Conservation (phyloP, 2,113 vertebrate species). For the Sapajus apella region DNA sequence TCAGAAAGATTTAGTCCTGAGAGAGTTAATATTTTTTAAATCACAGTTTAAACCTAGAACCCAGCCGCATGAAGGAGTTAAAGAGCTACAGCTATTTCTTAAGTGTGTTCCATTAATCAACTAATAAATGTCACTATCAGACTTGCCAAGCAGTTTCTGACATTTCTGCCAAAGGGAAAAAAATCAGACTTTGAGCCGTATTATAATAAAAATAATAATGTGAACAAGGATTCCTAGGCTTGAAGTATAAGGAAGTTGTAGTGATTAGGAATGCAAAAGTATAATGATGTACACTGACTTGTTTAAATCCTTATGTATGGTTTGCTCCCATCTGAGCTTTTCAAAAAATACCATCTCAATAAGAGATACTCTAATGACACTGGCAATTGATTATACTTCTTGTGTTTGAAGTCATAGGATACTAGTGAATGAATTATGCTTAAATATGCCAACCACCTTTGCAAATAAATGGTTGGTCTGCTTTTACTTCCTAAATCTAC, state of each 20-base stretch:
- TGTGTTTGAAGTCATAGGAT: slow-evolving; percentile 53
- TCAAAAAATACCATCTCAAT: slow-evolving; percentile 45
- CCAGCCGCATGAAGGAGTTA: slow-evolving; percentile 67
- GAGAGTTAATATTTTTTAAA: slow-evolving; percentile 62
- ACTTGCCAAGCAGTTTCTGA: slow-evolving; percentile 65
- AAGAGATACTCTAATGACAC: slow-evolving; percentile 48
- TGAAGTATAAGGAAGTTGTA: slow-evolving; percentile 50
- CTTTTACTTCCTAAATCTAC: slow-evolving; percentile 70
- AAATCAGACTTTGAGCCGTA: slow-evolving; percentile 55
- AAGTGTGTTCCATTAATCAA: slow-evolving; percentile 71
- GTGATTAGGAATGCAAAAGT: slow-evolving; percentile 54
- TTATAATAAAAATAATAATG: slow-evolving; percentile 6
- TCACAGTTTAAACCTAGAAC: slow-evolving; percentile 76
- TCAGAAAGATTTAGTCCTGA: slow-evolving; percentile 71
- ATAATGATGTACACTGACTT: slow-evolving; percentile 59
- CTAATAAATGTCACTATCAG: slow-evolving; percentile 58
- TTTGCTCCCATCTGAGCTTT: slow-evolving; percentile 61
- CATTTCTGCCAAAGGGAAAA: slow-evolving; percentile 78
- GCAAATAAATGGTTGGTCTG: slow-evolving; percentile 68
- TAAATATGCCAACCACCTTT: slow-evolving; percentile 68
- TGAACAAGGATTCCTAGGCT: slow-evolving; percentile 47
- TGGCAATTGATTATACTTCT: slow-evolving; percentile 55
- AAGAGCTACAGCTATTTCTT: slow-evolving; percentile 59
- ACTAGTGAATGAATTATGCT: slow-evolving; percentile 48
- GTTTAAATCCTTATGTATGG: slow-evolving; percentile 54